phyloP scores from a whole-genome alignment of 2,113 vertebrate species.

The Sapajus apella region DNA sequence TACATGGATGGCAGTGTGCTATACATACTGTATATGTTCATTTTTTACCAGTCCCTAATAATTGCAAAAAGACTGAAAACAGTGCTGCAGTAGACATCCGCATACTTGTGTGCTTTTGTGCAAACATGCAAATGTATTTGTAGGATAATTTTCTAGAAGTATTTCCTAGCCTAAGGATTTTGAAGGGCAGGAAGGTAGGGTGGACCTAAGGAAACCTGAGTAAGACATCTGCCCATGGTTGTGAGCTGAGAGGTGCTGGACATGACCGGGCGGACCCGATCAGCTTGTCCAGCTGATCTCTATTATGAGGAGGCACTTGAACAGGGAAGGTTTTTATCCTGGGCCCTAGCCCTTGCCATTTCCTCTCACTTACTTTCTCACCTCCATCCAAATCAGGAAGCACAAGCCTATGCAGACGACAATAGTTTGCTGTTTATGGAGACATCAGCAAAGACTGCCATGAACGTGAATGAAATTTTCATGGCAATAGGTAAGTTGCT shows the following conservation, averaged over 20 bases:
- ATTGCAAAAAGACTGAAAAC: not conserved
- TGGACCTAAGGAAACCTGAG: not conserved
- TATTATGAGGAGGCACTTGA: not conserved
- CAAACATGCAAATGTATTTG: not conserved
- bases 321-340: not conserved
- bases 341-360: not conserved
- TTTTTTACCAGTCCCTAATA: not conserved
- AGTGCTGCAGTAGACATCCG: not conserved
- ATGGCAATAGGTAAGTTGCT: slow-evolving; percentile 95
- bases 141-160: slow-evolving; percentile 8
- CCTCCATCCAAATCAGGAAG: slow-evolving; percentile 87
- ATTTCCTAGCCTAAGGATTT: not conserved
- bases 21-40: not conserved
- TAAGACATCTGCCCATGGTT: not conserved
- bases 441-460: slow-evolving; percentile 98
- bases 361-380: slow-evolving; percentile 19
- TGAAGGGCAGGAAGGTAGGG: slow-evolving; percentile 2
- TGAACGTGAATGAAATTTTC: slow-evolving; percentile 99
- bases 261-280: not conserved
- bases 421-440: slow-evolving; percentile 99
- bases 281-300: not conserved
- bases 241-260: not conserved
- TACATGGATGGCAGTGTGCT: not conserved
- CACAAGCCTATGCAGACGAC: slow-evolving; percentile 97
- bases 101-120: not conserved